phyloP scores from a whole-genome alignment of 1,140 invertebrate species.

The Nylanderia fulva region DNA sequence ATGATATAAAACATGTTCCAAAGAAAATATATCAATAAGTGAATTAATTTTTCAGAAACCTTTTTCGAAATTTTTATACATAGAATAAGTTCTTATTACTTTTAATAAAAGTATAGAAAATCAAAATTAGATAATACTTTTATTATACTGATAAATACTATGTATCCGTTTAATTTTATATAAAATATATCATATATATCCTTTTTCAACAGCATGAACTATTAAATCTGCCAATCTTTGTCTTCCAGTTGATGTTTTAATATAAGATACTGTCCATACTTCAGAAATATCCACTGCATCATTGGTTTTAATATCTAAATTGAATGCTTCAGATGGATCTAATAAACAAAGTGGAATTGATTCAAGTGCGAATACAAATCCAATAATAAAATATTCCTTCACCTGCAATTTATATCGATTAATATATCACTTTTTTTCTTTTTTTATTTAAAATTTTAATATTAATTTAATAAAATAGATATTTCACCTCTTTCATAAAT shows the following conservation, averaged over 20 bases:
- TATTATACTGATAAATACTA: background rate
- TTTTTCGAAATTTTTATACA: background rate
- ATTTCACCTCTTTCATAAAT: conserved; percentile 80
- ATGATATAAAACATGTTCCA: background rate
- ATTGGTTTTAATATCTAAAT: conserved; percentile 87
- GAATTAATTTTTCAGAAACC: background rate
- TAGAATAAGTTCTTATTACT: background rate
- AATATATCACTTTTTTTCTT: background rate
- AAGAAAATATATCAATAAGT: background rate
- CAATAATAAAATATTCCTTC: conserved; percentile 88
- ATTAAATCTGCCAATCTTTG: conserved; percentile 87
- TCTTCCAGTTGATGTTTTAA: conserved; percentile 83
- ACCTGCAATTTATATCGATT: conserved; percentile 80
- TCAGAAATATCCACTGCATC: conserved; percentile 78
- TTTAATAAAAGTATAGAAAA: background rate
- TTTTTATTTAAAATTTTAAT: background rate
- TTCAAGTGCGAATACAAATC: conserved; percentile 88
- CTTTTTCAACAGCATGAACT: conserved; percentile 88
- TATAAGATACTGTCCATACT: conserved; percentile 77
- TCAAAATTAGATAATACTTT: background rate
- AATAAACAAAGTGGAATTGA: conserved; percentile 88
- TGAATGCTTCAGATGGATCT: conserved; percentile 87
- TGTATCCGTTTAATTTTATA: background rate
- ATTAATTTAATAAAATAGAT: background rate
- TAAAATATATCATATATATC: conserved; percentile 86